Evolutionary conservation across 2,797 vertebrate species (phyloP).

Genomic region (Peromyscus eremicus): DNA sequence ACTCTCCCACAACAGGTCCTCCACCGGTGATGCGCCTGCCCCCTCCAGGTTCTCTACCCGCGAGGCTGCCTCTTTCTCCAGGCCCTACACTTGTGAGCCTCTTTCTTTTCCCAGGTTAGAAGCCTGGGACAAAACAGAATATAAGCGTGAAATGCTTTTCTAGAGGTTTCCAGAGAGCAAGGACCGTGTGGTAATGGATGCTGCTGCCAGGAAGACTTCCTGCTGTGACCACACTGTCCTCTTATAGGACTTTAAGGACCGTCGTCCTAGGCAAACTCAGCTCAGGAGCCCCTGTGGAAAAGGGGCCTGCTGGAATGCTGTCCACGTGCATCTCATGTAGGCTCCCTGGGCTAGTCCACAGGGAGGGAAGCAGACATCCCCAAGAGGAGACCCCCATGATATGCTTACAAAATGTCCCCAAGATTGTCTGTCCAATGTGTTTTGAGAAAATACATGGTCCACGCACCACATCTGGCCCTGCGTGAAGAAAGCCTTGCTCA

Average conservation of each 20-base stretch:
- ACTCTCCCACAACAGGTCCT: background rate
- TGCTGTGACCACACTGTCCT: background rate
- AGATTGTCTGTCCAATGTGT: fast-evolving
- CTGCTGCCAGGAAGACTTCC: background rate
- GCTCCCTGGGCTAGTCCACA: background rate
- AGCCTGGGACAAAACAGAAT: background rate
- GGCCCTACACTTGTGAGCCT: background rate
- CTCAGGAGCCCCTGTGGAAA: background rate
- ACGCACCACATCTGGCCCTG: background rate
- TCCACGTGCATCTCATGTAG: background rate
- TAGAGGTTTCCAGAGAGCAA: background rate
- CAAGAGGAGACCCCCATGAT: background rate
- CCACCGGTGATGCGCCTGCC: background rate
- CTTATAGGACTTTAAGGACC: background rate
- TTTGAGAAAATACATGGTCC: background rate
- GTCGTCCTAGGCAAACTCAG: background rate
- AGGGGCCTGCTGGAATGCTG: background rate
- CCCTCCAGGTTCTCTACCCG: background rate
- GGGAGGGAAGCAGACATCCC: fast-evolving
- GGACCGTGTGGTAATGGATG: too few relatives aligned
- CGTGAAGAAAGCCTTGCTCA: background rate
- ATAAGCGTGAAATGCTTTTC: background rate
- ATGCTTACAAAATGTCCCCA: background rate
- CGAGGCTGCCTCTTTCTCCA: background rate
- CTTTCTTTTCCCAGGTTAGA: background rate